These are phyloP conservation scores for Chaetophractus vellerosus DNA, from an alignment of 2,797 vertebrate genomes.

Conservation along the genomic window DNA sequence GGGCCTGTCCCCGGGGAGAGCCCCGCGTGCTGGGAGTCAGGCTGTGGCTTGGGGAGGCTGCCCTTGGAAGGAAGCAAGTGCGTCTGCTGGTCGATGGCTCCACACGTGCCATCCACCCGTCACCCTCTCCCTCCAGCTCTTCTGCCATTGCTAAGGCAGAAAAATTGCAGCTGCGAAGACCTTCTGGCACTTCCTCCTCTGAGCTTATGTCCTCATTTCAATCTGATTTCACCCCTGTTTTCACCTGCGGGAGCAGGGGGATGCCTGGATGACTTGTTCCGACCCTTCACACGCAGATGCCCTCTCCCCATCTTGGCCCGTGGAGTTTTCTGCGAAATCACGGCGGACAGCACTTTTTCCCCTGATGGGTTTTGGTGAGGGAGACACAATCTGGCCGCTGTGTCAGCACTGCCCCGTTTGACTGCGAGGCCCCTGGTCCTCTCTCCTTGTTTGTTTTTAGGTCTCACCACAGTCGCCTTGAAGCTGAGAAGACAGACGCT, in stretches of 20 bases:
- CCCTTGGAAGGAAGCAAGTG: not conserved
- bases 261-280: fast-evolving
- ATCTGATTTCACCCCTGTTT: not conserved
- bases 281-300: not conserved
- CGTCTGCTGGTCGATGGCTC: not conserved
- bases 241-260: not conserved
- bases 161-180: not conserved
- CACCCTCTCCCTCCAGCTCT: not conserved
- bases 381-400: too few relatives aligned
- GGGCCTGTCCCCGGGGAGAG: fast-evolving
- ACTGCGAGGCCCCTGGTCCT: not conserved
- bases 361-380: not conserved
- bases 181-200: not conserved
- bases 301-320: not conserved
- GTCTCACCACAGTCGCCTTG: slow-evolving; percentile 6
- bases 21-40: not conserved
- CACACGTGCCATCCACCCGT: fast-evolving
- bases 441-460: slow-evolving; percentile 64
- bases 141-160: not conserved
- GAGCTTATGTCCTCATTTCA: not conserved
- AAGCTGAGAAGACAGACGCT: slow-evolving; percentile 76
- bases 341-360: fast-evolving
- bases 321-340: not conserved
- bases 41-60: not conserved
- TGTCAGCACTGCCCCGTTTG: not conserved